A percentile compares a stretch with the other conserved stretches of the same genome.
phyloP scores from a whole-genome alignment of 2,888 invertebrate genomes.

The Mythimna lalbum region DNA sequence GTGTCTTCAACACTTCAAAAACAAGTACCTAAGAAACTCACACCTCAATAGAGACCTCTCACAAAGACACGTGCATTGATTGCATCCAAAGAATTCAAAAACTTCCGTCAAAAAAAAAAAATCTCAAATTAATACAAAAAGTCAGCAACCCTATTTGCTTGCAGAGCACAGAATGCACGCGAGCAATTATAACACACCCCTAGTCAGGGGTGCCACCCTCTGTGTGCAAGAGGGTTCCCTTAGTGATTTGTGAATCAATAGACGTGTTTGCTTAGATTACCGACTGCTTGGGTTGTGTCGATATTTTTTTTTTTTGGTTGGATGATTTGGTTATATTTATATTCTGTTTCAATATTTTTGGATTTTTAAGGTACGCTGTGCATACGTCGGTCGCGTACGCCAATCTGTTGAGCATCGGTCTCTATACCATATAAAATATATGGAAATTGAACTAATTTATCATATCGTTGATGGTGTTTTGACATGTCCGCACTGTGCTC shows the following conservation, averaged over 20 bases:
- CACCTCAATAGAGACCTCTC: neutral
- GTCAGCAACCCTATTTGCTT: constrained; percentile 58
- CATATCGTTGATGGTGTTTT: no score
- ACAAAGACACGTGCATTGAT: constrained; percentile 7
- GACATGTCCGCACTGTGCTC: no score
- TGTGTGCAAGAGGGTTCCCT: constrained; percentile 57
- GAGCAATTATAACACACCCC: constrained; percentile 85
- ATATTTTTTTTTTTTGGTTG: constrained; percentile 12
- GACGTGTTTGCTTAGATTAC: constrained; percentile 51
- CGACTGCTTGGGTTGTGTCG: constrained; percentile 37
- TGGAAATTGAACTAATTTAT: no score
- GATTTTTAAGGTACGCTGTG: no score
- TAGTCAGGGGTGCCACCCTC: constrained; percentile 65
- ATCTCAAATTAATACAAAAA: constrained; percentile 51
- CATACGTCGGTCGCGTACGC: no score
- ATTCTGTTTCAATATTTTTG: neutral
- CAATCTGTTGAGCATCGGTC: no score
- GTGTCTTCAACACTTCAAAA: neutral
- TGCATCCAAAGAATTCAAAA: neutral
- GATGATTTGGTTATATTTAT: neutral
- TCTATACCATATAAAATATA: no score
- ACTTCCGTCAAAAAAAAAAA: neutral
- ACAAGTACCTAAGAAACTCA: neutral
- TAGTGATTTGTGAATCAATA: constrained; percentile 74
- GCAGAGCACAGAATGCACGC: constrained; percentile 67